Evolutionary conservation across 2,113 vertebrate species (phyloP), one percentile per base, ranked within the genome.

Genomic region (Vicugna pacos): DNA sequence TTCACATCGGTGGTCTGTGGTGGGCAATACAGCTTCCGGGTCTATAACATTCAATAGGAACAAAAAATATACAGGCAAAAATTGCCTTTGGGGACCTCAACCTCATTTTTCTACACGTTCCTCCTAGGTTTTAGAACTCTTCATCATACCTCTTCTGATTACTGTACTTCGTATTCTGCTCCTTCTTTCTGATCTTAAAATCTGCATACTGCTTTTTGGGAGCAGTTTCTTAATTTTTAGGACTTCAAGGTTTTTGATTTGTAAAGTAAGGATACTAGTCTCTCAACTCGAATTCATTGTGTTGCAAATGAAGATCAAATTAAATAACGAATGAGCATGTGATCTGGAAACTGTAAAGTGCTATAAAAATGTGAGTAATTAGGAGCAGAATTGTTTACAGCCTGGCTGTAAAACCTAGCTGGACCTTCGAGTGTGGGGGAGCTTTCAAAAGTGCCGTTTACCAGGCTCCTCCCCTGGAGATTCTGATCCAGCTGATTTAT

Each of bases 301-400:
- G 48, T 86, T 87, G 8, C 2, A 84, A 94, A 91, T 75, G 70
- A 95, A 84, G 46, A 90, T 60, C 38, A 64, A 93, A 88, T 87
- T 30, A 94, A n/a, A 84, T 67, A 79, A 83, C 72, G 38, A 82
- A 91, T 42, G 52, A 56, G 42, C 83, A 87, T 6, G 26, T 64
- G 62, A 75, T 93, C 70, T 67, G 26, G 58, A 93, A 95, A 89
- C 19, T 56, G 58, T 77, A 60, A 77, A 84, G 5, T 24, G 7
- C 38, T 64, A 11, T 84, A 79, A 94, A 94, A 83, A 58, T 87
- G 6, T n/a, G 32, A 92, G 12, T 30, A 42, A 65, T 58, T 79
- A 69, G 32, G 54, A 65, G 12, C 35, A 84, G 12, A 91, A 73
- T 77, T 84, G 8, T 88, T 72, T 89, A 82, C 0, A 42, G 11